These are phyloP conservation scores for Hydropsyche tenuis DNA, from an alignment of 1,140 invertebrate species.

Conservation along the genomic window DNA sequence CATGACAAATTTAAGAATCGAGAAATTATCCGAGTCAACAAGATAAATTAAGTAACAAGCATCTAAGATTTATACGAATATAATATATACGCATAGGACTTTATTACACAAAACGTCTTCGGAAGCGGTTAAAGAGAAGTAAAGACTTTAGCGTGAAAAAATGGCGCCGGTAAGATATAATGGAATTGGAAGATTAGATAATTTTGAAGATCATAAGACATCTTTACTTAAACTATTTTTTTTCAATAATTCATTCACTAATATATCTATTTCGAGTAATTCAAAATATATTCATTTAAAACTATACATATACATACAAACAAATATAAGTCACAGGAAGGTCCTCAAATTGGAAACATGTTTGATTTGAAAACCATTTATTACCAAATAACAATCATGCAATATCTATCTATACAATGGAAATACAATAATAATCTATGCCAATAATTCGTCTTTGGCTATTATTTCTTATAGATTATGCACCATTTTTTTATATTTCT, in stretches of 20 bases:
- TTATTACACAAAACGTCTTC: too few relatives aligned
- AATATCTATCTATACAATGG: conserved; percentile 47
- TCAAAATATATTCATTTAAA: conserved; percentile 49
- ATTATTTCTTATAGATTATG: conserved; percentile 42
- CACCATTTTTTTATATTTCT: conserved; percentile 45
- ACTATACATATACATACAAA: conserved; percentile 16
- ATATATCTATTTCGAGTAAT: conserved; percentile 47
- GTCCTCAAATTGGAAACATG: conserved; percentile 40
- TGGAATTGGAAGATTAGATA: conserved; percentile 37
- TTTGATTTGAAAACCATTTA: conserved; percentile 43
- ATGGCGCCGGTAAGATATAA: conserved; percentile 9
- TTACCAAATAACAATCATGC: conserved; percentile 47
- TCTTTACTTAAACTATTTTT: conserved; percentile 48
- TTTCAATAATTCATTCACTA: conserved; percentile 30
- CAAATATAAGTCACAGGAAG: conserved; percentile 33
- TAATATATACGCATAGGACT: too few relatives aligned
- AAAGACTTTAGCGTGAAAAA: too few relatives aligned
- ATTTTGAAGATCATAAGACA: conserved; percentile 51
- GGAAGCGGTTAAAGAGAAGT: too few relatives aligned
- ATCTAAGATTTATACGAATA: too few relatives aligned
- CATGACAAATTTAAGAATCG: too few relatives aligned
- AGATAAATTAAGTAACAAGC: too few relatives aligned
- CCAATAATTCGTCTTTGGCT: conserved; percentile 32
- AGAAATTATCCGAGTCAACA: too few relatives aligned
- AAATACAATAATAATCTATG: conserved; percentile 35